A percentile compares a stretch with the other conserved stretches of the same genome.
These are phyloP conservation scores for Lasiurus cinereus DNA, from an alignment of 2,113 vertebrate genomes.

Conservation along the genomic window DNA sequence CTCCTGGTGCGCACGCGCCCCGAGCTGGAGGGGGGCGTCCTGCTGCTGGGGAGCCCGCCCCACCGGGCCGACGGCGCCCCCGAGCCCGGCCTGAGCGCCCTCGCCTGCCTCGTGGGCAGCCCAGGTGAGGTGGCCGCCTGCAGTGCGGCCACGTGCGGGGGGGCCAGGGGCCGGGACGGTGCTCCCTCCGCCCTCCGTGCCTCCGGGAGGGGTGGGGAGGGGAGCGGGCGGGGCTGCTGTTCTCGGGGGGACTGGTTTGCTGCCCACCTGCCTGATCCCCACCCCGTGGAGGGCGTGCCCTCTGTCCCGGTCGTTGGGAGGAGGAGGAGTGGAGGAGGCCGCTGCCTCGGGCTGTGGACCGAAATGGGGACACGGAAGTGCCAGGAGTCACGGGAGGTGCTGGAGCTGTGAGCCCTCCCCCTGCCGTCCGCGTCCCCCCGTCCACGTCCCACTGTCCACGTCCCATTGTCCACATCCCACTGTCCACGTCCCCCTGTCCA, in stretches of 20 bases:
- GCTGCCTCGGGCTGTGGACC: rapidly evolving
- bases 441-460: not conserved
- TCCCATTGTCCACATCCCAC: too few species aligned
- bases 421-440: not conserved
- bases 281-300: rapidly evolving
- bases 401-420: not conserved
- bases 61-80: constrained; percentile 89
- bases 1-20: constrained; percentile 93
- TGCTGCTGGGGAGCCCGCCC: constrained; percentile 88
- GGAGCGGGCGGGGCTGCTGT: too few species aligned
- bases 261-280: not conserved
- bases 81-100: constrained; percentile 87
- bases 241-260: not conserved
- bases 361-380: not conserved
- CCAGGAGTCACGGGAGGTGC: not conserved
- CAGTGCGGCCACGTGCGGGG: rapidly evolving
- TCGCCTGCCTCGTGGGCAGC: constrained; percentile 86
- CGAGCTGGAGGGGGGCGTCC: constrained; percentile 87
- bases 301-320: not conserved
- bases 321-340: not conserved
- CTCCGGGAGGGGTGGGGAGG: not conserved
- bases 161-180: too few species aligned
- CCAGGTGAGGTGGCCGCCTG: constrained; percentile 89
- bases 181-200: too few species aligned
- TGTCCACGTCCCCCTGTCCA: too few species aligned